Base-by-base conservation (phyloP, 2,888 invertebrate species). In the Euzetes globulus region DNA sequence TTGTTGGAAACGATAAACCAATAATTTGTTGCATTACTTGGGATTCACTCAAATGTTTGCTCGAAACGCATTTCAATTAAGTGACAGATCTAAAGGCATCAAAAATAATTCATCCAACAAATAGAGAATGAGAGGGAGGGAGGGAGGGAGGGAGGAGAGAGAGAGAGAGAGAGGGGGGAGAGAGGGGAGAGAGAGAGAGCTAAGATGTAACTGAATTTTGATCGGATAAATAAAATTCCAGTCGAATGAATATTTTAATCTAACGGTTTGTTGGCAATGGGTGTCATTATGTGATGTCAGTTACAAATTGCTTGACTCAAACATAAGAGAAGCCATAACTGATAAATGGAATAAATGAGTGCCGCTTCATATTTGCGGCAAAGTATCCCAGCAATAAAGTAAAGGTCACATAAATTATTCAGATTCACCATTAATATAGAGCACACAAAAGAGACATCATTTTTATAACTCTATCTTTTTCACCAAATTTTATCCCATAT, bases 91-190 rank as follows among this genome's bases (percentile, higher is more conserved):
- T 19, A 50, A 50, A 19, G 17, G n/a, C n/a, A 19, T 19, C 19
- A 11, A 50, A 58, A 25, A 58, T 58, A 58, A 58, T 58, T 58
- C 25, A 25, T 58, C 27, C 25, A 58, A 58, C 27, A 22, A 27
- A 58, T 58, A 15, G 1, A 5, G 15, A 58, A 15, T 55, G 4
- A 6, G 25, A 55, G 25, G 55, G 58, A 58, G 58, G 9, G 55
- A 55, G 65, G 65, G 65, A 65, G 6, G 11, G 22, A 11, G 6
- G 29, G 65, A 65, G 19, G 65, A 65, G 19, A 19, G 65, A 11
- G 65, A 27, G 9, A 19, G 68, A 68, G 68, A 27, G 68, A 68
- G 68, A 70, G 33, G 41, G 37, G 19, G 37, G 41, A 19, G 41
- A 19, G 41, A 41, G 19, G 70, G 41, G 70, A 41, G 37, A 70